These are phyloP conservation scores for Calyptomena viridis DNA, from an alignment of 2,113 vertebrate genomes.

Conservation along the genomic window DNA sequence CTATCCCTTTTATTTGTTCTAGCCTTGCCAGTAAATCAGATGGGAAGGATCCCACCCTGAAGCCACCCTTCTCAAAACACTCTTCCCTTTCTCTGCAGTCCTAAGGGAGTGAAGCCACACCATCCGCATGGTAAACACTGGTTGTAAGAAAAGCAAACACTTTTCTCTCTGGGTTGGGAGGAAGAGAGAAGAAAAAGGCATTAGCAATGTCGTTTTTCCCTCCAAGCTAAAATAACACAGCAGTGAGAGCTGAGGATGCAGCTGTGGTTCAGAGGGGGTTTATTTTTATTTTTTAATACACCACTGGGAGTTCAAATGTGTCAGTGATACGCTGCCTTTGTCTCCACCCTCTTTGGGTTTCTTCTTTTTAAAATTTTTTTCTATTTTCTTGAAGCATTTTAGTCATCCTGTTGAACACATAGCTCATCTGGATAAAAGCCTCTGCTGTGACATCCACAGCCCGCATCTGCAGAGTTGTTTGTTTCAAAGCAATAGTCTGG, in stretches of 20 bases:
- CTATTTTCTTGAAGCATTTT: constrained; percentile 49
- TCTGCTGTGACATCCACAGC: constrained; percentile 39
- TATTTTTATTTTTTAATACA: constrained; percentile 49
- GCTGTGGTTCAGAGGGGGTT: constrained; percentile 33
- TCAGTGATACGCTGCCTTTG: neutral
- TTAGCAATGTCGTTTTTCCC: neutral
- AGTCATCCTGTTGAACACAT: neutral
- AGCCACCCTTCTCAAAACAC: neutral
- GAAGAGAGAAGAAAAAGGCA: neutral
- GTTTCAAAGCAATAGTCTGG: constrained; percentile 43
- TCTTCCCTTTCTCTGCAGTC: neutral
- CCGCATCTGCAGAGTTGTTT: neutral
- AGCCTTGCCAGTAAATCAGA: neutral
- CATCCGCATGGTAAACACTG: neutral
- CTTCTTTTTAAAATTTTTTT: neutral
- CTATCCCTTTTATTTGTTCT: constrained; percentile 1
- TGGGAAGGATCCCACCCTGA: constrained; percentile 10
- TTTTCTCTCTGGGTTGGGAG: neutral
- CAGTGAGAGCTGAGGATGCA: constrained; percentile 28
- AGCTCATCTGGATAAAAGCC: constrained; percentile 67
- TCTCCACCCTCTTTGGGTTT: neutral
- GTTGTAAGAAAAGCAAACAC: neutral
- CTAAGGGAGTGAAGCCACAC: neutral
- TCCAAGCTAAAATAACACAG: neutral
- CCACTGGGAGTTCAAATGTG: constrained; percentile 54